Evolutionary conservation across 2,113 vertebrate genomes (phyloP).

Genomic region (Ardeotis arabs): DNA sequence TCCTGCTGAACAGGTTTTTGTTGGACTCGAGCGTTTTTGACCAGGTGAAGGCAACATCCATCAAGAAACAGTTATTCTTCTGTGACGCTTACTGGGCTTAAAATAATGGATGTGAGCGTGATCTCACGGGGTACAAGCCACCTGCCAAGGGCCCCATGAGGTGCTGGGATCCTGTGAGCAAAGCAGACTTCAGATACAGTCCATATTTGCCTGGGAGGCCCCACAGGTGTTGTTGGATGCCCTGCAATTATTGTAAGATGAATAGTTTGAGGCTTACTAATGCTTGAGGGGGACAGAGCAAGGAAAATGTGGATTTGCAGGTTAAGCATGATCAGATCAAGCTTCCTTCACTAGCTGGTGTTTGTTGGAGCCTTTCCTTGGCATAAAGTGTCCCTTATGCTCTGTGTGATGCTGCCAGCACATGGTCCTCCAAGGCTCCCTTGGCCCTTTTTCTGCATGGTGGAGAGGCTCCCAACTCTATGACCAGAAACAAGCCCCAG

Average conservation of each 20-base stretch:
- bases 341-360: not conserved
- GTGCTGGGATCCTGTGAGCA: not conserved
- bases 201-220: not conserved
- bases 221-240: not conserved
- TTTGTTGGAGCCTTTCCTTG: not conserved
- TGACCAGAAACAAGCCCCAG: not conserved
- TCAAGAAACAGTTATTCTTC: not conserved
- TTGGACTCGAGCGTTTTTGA: not conserved
- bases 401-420: not conserved
- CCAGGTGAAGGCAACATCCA: not conserved
- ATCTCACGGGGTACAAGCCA: not conserved
- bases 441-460: not conserved
- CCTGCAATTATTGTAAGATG: not conserved
- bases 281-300: not conserved
- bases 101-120: not conserved
- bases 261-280: not conserved
- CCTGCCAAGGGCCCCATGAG: not conserved
- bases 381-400: not conserved
- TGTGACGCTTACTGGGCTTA: not conserved
- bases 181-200: not conserved
- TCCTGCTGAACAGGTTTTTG: not conserved
- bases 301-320: not conserved
- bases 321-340: not conserved
- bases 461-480: not conserved
- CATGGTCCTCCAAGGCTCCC: not conserved